Evolutionary conservation across 1,140 invertebrate species (phyloP), one percentile per base, ranked within the genome.

Genomic region (Drosophila lowei): DNA sequence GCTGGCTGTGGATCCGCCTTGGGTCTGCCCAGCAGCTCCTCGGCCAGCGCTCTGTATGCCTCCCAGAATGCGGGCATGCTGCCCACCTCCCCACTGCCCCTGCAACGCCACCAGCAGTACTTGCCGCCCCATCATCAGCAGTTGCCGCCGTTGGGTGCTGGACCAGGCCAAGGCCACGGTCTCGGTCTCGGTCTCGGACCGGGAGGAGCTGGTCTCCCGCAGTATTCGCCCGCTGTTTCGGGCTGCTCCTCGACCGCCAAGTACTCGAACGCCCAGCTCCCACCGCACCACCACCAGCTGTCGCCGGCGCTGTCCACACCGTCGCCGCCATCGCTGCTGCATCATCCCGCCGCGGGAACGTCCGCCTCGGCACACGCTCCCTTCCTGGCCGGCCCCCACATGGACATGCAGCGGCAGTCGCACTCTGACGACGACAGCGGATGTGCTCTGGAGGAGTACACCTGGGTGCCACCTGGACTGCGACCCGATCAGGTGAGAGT

Each of bases 401-500:
- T 92, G 44, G 94, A 97, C 90, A 95, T 95, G 70, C 96, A 97
- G 84, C 92, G 97, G 42, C 97, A 98, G 89, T 98, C 97, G 3
- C 97, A 98, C 83, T 98, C 96, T 48, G 98, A 99, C 92, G 98
- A 99, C 90, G 98, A 99, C 92, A 98, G 97, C 48, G 98, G 98
- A 7, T 99, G 98, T 91, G 97, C 98, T 5, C 93, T 99, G 48
- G 98, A 99, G 90, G 98, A 99, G 91, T 99, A 99, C 92, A 98
- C 97, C 0, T 99, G 98, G 98, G 97, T 99, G 48, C 98, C 98
- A 42, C 97, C 97, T 3, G 98, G 98, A 63, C 93, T 99, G 3
- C 95, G 97, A 92, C 97, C 98, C 9, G 98, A 99, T 92, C 98
- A 98, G 95, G 98, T 99, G 92, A 93, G 92, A 5, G 18, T 18